These are phyloP conservation scores for Pantelozetes paolii DNA, from an alignment of 2,888 invertebrate genomes.

Conservation along the genomic window DNA sequence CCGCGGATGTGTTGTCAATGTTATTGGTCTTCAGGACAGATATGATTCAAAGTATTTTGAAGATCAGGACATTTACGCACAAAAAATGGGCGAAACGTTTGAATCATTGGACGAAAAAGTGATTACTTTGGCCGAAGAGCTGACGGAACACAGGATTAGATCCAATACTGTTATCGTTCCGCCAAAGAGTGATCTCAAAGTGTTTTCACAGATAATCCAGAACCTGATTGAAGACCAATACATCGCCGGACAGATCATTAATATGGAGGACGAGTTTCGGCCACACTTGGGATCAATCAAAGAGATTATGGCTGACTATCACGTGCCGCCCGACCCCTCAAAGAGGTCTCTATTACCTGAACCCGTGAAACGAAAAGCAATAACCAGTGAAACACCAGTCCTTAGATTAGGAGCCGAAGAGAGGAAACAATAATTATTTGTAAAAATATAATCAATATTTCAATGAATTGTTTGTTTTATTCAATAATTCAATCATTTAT, in stretches of 20 bases:
- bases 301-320: constrained; percentile 18
- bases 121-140: constrained; percentile 28
- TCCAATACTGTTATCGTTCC: constrained; percentile 39
- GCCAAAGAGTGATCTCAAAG: constrained; percentile 17
- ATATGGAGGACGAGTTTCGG: constrained; percentile 37
- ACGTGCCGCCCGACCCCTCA: neutral
- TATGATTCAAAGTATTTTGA: constrained; percentile 37
- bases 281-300: neutral
- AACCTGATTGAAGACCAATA: constrained; percentile 41
- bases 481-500: too few relatives aligned
- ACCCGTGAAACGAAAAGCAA: neutral
- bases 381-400: neutral
- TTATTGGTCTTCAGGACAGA: constrained; percentile 28
- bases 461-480: too few relatives aligned
- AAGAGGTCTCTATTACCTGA: neutral
- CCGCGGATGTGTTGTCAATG: constrained; percentile 39
- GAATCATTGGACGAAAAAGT: constrained; percentile 38
- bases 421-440: neutral
- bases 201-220: constrained; percentile 23
- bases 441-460: neutral
- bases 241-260: constrained; percentile 38
- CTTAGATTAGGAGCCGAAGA: neutral
- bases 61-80: constrained; percentile 38
- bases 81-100: constrained; percentile 22
- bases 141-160: constrained; percentile 35